These are phyloP conservation scores for Picathartes gymnocephalus DNA, from an alignment of 2,113 vertebrate genomes.

Conservation along the genomic window DNA sequence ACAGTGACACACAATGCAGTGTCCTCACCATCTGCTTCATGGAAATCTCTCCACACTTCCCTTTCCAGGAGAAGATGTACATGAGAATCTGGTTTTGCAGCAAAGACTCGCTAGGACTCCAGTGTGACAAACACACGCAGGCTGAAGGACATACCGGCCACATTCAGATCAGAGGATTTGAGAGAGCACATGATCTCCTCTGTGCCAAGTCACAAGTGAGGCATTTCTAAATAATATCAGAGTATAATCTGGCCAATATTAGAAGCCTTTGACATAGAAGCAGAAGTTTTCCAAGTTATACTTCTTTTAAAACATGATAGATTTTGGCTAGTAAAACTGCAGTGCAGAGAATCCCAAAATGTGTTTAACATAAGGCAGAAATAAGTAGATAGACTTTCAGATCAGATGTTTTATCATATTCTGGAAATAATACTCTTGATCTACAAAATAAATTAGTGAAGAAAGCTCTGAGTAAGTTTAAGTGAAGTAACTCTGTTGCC, in stretches of 20 bases:
- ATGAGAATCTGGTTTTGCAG: neutral
- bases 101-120: neutral
- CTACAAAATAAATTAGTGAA: neutral
- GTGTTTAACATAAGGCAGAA: neutral
- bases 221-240: neutral
- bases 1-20: accelerated
- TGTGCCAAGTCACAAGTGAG: neutral
- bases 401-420: neutral
- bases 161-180: neutral
- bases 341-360: neutral
- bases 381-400: neutral
- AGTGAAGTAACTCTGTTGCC: neutral
- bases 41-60: neutral
- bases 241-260: neutral
- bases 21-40: neutral
- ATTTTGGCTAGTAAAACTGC: neutral
- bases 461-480: neutral
- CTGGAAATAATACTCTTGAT: neutral
- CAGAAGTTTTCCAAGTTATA: neutral
- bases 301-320: neutral
- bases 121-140: neutral
- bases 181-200: neutral
- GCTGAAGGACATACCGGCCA: neutral
- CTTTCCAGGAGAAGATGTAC: neutral
- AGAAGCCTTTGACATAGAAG: neutral